Evolutionary conservation across 2,888 invertebrate species (phyloP).

Genomic region (Tanypteryx hageni): DNA sequence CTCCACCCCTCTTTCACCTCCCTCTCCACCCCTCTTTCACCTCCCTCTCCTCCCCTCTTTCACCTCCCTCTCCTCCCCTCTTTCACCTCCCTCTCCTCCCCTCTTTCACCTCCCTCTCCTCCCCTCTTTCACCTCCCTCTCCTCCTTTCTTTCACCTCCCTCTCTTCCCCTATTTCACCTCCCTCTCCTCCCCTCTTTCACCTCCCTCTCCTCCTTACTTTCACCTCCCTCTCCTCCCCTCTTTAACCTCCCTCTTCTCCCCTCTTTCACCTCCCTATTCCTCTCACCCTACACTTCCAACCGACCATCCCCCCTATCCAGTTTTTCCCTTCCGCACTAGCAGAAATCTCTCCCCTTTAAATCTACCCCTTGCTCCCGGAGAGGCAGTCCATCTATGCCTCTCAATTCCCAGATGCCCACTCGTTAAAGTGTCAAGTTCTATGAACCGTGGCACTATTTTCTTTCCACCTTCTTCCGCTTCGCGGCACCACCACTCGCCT

Average conservation of each 20-base stretch:
- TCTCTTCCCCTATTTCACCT: no score
- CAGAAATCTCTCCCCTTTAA: neutral
- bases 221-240: neutral
- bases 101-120: neutral
- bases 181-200: no score
- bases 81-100: neutral
- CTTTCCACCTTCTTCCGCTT: neutral
- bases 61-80: no score
- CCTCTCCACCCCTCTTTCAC: no score
- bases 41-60: no score
- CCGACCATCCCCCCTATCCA: neutral
- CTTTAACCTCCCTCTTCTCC: neutral
- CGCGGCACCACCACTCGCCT: neutral
- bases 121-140: neutral
- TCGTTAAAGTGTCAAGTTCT: conserved; percentile 3
- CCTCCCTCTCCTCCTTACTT: neutral
- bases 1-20: neutral
- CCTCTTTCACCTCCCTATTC: neutral
- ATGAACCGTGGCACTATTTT: neutral
- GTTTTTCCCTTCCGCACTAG: neutral
- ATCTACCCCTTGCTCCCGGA: neutral
- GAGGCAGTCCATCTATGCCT: conserved; percentile 19
- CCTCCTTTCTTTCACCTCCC: no score
- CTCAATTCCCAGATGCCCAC: neutral
- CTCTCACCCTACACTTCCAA: neutral